Percentiles rank a stretch among this genome's conserved stretches.
Conservation (phyloP, 2,797 vertebrate genomes). For the Echiichthys vipera region DNA sequence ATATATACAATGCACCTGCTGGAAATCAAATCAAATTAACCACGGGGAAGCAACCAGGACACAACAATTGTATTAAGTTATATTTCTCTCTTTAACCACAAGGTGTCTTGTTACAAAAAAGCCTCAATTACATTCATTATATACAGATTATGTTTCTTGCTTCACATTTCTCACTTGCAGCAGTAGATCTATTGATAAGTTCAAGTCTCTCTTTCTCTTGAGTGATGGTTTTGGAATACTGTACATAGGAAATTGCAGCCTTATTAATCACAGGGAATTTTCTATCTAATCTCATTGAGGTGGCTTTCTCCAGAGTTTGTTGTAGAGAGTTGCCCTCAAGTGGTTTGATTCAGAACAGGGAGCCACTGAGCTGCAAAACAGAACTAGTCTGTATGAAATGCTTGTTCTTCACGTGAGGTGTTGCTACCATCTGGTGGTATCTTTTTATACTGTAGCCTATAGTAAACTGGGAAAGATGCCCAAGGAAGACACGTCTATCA, state of each 20-base stretch:
- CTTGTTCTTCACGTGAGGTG: slow-evolving; percentile 1
- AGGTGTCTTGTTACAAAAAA: slow-evolving; percentile 39
- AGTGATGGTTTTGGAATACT: no score
- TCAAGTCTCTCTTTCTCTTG: background rate
- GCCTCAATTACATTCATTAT: no score
- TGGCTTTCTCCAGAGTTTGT: background rate
- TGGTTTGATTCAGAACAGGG: slow-evolving; percentile 18
- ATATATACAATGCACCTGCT: slow-evolving; percentile 1
- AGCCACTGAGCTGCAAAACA: background rate
- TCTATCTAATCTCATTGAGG: background rate
- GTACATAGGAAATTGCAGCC: background rate
- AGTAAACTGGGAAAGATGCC: no score
- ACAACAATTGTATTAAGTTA: slow-evolving; percentile 49
- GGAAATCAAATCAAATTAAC: slow-evolving; percentile 42
- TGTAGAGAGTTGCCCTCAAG: slow-evolving; percentile 4
- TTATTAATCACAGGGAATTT: slow-evolving; percentile 15
- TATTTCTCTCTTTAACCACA: slow-evolving; percentile 36
- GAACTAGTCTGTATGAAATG: accelerated
- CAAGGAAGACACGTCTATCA: no score
- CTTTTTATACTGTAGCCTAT: background rate
- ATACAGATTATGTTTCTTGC: no score
- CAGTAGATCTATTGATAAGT: slow-evolving; percentile 2
- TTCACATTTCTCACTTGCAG: background rate
- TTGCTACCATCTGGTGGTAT: slow-evolving; percentile 63
- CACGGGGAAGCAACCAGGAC: slow-evolving; percentile 29